Evolutionary conservation across 2,797 vertebrate species (phyloP).

Genomic region (Graptemys geographica): DNA sequence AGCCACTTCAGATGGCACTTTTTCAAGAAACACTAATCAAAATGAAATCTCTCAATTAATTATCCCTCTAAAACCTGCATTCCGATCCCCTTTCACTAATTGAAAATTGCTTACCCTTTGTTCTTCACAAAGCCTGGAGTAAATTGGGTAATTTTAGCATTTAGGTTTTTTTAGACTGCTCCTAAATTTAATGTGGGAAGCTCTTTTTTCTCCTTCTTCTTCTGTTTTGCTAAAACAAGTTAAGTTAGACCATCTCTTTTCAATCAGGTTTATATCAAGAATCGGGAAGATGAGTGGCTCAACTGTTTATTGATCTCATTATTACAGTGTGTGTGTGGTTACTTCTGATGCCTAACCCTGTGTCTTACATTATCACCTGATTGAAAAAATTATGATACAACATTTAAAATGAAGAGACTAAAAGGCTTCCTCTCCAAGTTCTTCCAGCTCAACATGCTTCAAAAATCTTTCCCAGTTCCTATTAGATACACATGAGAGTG

Average conservation of each 20-base stretch:
- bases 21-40: conserved; percentile 69
- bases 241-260: conserved; percentile 51
- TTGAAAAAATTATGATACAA: conserved; percentile 20
- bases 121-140: conserved; percentile 67
- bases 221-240: conserved; percentile 68
- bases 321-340: conserved; percentile 5
- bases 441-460: conserved; percentile 51
- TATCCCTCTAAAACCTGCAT: conserved; percentile 74
- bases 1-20: conserved; percentile 71
- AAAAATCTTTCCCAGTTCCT: conserved; percentile 46
- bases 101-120: conserved; percentile 71
- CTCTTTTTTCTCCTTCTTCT: conserved; percentile 41
- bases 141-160: conserved; percentile 70
- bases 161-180: conserved; percentile 51
- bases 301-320: conserved; percentile 63
- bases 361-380: neutral
- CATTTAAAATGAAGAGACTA: conserved; percentile 36
- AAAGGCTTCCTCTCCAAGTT: conserved; percentile 35
- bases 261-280: conserved; percentile 63
- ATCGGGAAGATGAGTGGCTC: conserved; percentile 40
- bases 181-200: conserved; percentile 75
- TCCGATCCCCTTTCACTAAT: conserved; percentile 71
- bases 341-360: conserved; percentile 8
- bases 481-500: conserved; percentile 59
- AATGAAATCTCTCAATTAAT: conserved; percentile 72